phyloP scores from a whole-genome alignment of 2,113 vertebrate genomes.

The Myanophis thanlyinensis region DNA sequence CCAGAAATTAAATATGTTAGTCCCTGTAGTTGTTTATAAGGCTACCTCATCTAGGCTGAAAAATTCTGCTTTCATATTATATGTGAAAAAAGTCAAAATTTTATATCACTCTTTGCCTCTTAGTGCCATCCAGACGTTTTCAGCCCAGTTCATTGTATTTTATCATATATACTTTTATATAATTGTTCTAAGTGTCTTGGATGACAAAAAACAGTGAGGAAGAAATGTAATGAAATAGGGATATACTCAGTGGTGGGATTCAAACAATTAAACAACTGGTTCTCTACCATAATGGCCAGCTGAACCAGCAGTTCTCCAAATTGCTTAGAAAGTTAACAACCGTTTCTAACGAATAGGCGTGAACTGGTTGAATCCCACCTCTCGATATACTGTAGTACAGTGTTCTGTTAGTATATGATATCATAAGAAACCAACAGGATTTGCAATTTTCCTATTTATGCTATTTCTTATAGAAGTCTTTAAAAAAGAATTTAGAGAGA shows the following conservation, averaged over 20 bases:
- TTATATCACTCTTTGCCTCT: background rate
- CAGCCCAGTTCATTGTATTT: background rate
- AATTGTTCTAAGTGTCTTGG: background rate
- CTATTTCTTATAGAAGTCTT: background rate
- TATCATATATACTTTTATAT: background rate
- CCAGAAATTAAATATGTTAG: background rate
- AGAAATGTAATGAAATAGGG: background rate
- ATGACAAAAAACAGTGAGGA: background rate
- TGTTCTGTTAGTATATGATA: background rate
- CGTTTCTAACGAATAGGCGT: no score
- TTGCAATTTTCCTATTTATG: background rate
- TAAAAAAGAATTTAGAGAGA: background rate
- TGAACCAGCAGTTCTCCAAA: no score
- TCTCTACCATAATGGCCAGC: no score
- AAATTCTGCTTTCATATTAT: background rate
- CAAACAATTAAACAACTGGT: no score
- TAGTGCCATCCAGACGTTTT: background rate
- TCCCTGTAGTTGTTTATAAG: background rate
- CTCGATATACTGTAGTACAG: background rate
- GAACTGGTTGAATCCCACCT: no score
- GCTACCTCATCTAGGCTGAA: background rate
- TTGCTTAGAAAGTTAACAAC: no score
- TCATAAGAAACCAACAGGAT: background rate
- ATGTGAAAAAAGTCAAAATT: background rate
- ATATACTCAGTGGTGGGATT: no score